A percentile compares a stretch with the other conserved stretches of the same genome.
Conservation (phyloP, 2,113 vertebrate species). For the Ailurus styani region DNA sequence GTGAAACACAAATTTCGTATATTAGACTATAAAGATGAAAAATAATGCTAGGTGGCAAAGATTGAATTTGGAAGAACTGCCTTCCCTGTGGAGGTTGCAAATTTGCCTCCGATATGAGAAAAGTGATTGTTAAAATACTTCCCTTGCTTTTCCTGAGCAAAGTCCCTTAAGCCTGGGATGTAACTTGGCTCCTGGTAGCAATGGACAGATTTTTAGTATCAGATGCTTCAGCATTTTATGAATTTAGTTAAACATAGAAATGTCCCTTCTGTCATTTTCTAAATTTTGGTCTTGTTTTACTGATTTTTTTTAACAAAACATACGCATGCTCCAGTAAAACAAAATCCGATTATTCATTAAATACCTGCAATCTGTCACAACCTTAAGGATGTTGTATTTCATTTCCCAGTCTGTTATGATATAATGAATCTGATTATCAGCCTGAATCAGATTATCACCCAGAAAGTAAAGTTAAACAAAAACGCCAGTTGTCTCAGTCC, state of each 20-base stretch:
- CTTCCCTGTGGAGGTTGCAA: background rate
- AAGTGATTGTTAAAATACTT: background rate
- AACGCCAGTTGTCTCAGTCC: background rate
- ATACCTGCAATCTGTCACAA: background rate
- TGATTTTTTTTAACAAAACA: background rate
- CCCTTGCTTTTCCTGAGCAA: background rate
- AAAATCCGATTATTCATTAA: background rate
- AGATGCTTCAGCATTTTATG: background rate
- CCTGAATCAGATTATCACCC: background rate
- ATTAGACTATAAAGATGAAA: conserved; percentile 5
- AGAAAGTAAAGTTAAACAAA: background rate
- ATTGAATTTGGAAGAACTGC: background rate
- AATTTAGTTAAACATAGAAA: background rate
- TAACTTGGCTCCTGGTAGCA: background rate
- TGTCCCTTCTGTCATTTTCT: background rate
- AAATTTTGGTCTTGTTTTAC: background rate
- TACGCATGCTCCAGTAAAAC: background rate
- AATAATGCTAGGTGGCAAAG: background rate
- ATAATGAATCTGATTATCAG: background rate
- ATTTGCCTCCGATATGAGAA: background rate
- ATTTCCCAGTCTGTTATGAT: background rate
- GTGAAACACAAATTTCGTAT: background rate
- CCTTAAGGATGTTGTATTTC: background rate
- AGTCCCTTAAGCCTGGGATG: background rate
- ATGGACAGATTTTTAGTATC: background rate